Conservation (phyloP, 2,113 vertebrate genomes). For the Taurulus bubalis region DNA sequence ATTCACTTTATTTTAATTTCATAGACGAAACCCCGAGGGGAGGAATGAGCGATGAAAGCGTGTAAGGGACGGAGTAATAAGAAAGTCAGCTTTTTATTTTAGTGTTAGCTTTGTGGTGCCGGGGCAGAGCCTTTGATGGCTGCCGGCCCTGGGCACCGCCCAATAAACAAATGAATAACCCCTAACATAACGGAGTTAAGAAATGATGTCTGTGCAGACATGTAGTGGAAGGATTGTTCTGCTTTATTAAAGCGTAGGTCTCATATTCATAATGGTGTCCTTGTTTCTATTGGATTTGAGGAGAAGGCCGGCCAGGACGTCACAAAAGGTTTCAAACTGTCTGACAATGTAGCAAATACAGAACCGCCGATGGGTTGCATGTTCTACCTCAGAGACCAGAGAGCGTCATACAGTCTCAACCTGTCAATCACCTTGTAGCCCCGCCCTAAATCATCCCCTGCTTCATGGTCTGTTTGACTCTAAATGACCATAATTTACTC, state of each 20-base stretch:
- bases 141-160: constrained; percentile 61
- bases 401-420: too few relatives aligned
- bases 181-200: constrained; percentile 47
- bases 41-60: constrained; percentile 70
- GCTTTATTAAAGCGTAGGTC: constrained; percentile 14
- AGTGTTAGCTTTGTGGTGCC: constrained; percentile 67
- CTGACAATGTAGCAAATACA: background rate
- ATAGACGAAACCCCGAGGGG: constrained; percentile 79
- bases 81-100: constrained; percentile 77
- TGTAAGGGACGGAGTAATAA: constrained; percentile 64
- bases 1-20: constrained; percentile 87
- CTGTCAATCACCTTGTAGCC: too few relatives aligned
- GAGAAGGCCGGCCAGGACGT: too few relatives aligned
- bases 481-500: too few relatives aligned
- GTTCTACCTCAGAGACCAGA: too few relatives aligned
- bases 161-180: constrained; percentile 70
- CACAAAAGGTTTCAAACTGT: background rate
- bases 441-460: too few relatives aligned
- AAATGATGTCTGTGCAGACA: constrained; percentile 28
- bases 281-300: constrained; percentile 6
- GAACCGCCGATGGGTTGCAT: too few relatives aligned
- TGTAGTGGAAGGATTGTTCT: constrained; percentile 6
- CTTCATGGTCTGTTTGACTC: too few relatives aligned
- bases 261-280: constrained; percentile 18
- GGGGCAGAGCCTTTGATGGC: constrained; percentile 75